Evolutionary conservation across 2,888 invertebrate genomes (phyloP).

Genomic region (Azorinus chamasolen): DNA sequence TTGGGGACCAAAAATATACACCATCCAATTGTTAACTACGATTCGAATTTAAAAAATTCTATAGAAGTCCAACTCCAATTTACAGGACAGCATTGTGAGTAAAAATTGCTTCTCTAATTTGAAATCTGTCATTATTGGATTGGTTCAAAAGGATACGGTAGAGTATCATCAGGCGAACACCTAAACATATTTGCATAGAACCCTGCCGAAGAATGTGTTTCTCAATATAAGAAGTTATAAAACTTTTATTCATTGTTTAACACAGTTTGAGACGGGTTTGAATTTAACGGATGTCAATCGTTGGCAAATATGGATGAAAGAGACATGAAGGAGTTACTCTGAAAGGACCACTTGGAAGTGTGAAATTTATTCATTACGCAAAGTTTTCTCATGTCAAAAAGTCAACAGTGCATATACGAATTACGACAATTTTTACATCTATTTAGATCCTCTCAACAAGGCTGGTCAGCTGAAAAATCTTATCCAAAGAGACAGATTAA

Average conservation of each 20-base stretch:
- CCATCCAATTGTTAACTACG: background rate
- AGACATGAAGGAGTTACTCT: too few relatives aligned
- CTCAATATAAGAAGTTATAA: constrained; percentile 43
- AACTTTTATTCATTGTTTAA: constrained; percentile 56
- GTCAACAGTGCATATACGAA: too few relatives aligned
- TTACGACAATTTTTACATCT: too few relatives aligned
- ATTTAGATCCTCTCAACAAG: too few relatives aligned
- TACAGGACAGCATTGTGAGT: constrained; percentile 35
- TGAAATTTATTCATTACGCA: too few relatives aligned
- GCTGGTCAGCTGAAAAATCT: too few relatives aligned
- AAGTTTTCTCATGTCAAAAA: too few relatives aligned
- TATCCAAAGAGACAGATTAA: too few relatives aligned
- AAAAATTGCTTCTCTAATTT: constrained; percentile 48
- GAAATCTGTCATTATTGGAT: constrained; percentile 34
- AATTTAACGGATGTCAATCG: constrained; percentile 50
- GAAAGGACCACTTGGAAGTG: too few relatives aligned
- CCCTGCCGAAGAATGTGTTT: constrained; percentile 10
- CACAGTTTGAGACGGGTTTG: constrained; percentile 20
- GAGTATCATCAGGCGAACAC: constrained; percentile 45
- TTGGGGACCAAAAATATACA: background rate
- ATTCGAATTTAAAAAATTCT: background rate
- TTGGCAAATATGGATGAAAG: constrained; percentile 36
- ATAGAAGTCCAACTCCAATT: constrained; percentile 10
- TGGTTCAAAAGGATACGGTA: constrained; percentile 38
- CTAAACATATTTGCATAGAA: constrained; percentile 57